phyloP scores from a whole-genome alignment of 2,888 invertebrate species.

The Oligia latruncula region DNA sequence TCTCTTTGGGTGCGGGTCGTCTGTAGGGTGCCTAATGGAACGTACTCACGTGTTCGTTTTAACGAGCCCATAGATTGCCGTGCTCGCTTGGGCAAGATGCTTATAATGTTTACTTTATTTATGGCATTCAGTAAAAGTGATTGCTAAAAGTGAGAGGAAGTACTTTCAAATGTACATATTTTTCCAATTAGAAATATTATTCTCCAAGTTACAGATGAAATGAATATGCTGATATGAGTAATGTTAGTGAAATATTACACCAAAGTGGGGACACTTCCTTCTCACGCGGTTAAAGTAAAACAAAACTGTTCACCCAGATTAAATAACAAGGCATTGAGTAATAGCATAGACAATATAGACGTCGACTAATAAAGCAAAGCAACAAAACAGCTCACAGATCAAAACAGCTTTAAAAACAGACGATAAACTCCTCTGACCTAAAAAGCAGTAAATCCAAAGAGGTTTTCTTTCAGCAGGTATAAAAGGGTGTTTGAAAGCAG shows the following conservation, averaged over 20 bases:
- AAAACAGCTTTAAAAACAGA: constrained; percentile 38
- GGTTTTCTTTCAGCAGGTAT: constrained; percentile 52
- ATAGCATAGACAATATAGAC: constrained; percentile 23
- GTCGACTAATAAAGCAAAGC: constrained; percentile 25
- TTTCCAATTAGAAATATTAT: background rate
- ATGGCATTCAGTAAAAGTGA: constrained; percentile 15
- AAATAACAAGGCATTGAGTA: constrained; percentile 51
- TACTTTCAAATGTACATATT: background rate
- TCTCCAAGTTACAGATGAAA: constrained; percentile 22
- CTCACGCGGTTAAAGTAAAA: constrained; percentile 60
- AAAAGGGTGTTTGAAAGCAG: constrained; percentile 69
- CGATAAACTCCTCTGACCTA: constrained; percentile 56
- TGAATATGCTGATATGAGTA: constrained; percentile 41
- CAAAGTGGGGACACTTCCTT: constrained; percentile 55
- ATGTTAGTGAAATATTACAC: constrained; percentile 44
- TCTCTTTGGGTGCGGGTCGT: constrained; percentile 33
- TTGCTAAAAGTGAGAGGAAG: background rate
- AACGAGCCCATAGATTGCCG: constrained; percentile 39
- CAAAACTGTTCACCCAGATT: constrained; percentile 54
- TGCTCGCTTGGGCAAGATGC: constrained; percentile 22
- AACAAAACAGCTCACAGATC: constrained; percentile 28
- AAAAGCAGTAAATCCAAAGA: constrained; percentile 60
- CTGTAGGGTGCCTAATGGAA: constrained; percentile 65
- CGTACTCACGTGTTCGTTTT: constrained; percentile 53
- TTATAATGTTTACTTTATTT: constrained; percentile 24